These are phyloP conservation scores for Eubasilissa regina DNA, from an alignment of 1,140 invertebrate species.

Conservation along the genomic window DNA sequence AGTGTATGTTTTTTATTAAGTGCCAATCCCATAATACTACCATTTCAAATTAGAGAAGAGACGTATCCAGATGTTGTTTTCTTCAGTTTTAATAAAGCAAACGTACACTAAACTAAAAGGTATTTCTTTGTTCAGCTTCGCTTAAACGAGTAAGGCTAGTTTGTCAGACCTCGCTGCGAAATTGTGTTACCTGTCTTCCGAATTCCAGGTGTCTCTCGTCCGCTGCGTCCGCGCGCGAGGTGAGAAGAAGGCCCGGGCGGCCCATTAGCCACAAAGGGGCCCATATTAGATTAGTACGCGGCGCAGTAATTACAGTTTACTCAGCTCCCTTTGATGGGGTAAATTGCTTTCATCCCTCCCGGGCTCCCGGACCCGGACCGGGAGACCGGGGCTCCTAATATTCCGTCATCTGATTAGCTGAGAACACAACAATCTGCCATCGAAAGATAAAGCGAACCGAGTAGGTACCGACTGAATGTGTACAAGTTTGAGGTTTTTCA, in stretches of 20 bases:
- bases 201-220: background rate
- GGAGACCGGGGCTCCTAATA: slow-evolving; percentile 9
- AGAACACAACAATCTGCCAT: background rate
- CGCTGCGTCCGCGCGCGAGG: background rate
- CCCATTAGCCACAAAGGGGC: slow-evolving; percentile 38
- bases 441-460: no score
- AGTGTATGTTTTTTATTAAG: background rate
- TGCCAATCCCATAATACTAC: slow-evolving; percentile 10
- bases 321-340: slow-evolving; percentile 56
- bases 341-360: slow-evolving; percentile 55
- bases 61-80: no score
- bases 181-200: background rate
- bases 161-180: background rate
- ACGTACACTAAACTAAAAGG: background rate
- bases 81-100: no score
- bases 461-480: no score
- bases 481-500: no score
- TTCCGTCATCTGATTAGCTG: background rate
- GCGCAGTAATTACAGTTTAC: slow-evolving; percentile 59
- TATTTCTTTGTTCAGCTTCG: background rate
- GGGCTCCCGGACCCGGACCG: slow-evolving; percentile 27
- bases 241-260: slow-evolving; percentile 29
- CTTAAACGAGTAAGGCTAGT: background rate
- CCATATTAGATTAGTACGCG: slow-evolving; percentile 59
- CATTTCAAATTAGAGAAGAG: background rate